These are phyloP conservation scores for Tolmerus cingulatus DNA, from an alignment of 2,888 invertebrate genomes.

Conservation along the genomic window DNA sequence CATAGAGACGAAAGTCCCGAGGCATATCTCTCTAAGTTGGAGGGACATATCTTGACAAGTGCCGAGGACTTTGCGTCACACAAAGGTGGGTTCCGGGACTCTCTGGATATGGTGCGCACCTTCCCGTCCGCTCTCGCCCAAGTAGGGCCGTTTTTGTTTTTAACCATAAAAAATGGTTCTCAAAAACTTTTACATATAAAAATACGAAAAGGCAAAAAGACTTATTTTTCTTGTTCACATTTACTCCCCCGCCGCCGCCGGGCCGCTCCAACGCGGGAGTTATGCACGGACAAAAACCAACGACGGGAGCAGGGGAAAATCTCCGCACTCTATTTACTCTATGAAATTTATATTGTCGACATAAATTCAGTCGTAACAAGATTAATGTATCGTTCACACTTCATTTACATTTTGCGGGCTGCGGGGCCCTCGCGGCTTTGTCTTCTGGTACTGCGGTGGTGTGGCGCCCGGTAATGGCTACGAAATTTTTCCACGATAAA, in stretches of 20 bases:
- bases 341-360: conserved; percentile 42
- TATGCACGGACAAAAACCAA: not conserved
- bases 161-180: conserved; percentile 32
- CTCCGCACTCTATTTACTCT: conserved; percentile 41
- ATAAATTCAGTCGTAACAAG: conserved; percentile 43
- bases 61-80: conserved; percentile 24
- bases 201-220: conserved; percentile 13
- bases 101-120: not conserved
- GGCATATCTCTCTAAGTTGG: conserved; percentile 29
- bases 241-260: not conserved
- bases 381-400: conserved; percentile 44
- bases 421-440: not conserved
- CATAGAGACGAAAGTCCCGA: not conserved
- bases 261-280: not conserved
- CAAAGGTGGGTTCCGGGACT: not conserved
- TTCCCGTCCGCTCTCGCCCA: not conserved
- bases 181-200: conserved; percentile 27
- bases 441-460: not conserved
- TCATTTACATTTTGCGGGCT: conserved; percentile 39
- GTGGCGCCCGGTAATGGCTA: not conserved
- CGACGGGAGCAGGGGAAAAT: not conserved
- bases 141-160: not conserved
- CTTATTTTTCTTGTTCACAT: conserved; percentile 6
- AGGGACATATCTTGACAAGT: conserved; percentile 33
- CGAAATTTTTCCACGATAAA: not conserved